These are phyloP conservation scores for Sycophila sp. DNA, from an alignment of 1,140 invertebrate species.

Conservation along the genomic window DNA sequence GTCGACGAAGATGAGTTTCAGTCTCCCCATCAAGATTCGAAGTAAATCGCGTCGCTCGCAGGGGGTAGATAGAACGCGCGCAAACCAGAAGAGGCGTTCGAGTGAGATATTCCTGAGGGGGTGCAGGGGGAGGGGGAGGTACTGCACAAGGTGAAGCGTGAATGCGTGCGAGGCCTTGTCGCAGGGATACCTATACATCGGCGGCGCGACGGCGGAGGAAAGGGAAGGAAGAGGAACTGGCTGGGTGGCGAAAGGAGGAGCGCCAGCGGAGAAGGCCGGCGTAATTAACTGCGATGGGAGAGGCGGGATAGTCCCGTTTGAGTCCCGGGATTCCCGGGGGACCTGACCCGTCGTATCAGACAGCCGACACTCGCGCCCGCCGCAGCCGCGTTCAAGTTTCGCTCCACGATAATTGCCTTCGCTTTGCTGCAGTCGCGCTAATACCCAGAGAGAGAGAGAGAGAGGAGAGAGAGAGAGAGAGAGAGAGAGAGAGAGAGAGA, in stretches of 20 bases:
- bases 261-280: conserved; percentile 47
- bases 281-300: conserved; percentile 61
- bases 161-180: conserved; percentile 6
- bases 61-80: neutral
- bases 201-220: conserved; percentile 8
- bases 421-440: conserved; percentile 45
- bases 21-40: no score
- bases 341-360: conserved; percentile 53
- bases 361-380: conserved; percentile 44
- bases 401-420: conserved; percentile 62
- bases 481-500: conserved; percentile 32
- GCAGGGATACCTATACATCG: neutral
- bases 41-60: no score
- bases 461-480: conserved; percentile 16
- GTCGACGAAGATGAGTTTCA: no score
- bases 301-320: conserved; percentile 55
- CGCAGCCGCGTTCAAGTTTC: conserved; percentile 57
- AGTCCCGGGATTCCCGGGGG: conserved; percentile 60
- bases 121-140: no score
- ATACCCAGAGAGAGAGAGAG: conserved; percentile 23
- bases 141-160: conserved; percentile 16
- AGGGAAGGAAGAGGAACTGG: conserved; percentile 30
- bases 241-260: conserved; percentile 31
- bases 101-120: no score
- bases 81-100: neutral